A percentile compares a stretch with the other conserved stretches of the same genome.
Conservation (phyloP, 2,888 invertebrate species). For the Drosophila subquinaria region DNA sequence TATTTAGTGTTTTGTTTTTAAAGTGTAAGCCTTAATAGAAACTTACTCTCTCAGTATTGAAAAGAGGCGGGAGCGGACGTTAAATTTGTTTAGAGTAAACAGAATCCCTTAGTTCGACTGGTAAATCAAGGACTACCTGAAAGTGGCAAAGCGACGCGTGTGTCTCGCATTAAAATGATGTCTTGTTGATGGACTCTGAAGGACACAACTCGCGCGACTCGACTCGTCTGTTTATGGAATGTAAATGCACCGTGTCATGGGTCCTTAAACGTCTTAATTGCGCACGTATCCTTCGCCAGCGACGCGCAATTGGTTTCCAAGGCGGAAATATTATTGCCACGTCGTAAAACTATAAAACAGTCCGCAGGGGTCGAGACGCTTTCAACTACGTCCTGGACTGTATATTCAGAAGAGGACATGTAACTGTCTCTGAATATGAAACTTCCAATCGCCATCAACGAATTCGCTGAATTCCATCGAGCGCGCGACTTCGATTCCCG, state of each 20-base stretch:
- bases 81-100: conserved; percentile 76
- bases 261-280: conserved; percentile 83
- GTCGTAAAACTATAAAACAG: conserved; percentile 84
- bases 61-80: conserved; percentile 56
- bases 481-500: conserved; percentile 72
- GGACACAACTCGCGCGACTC: conserved; percentile 73
- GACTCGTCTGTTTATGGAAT: conserved; percentile 71
- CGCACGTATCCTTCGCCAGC: conserved; percentile 76
- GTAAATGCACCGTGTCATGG: conserved; percentile 83
- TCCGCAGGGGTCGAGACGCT: conserved; percentile 74
- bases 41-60: conserved; percentile 6
- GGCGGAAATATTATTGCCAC: conserved; percentile 84
- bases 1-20: neutral
- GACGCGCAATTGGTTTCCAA: conserved; percentile 75
- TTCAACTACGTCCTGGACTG: conserved; percentile 17
- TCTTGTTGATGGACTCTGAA: conserved; percentile 69
- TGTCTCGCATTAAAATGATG: conserved; percentile 78
- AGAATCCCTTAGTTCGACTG: conserved; percentile 51
- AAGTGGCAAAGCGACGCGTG: conserved; percentile 61
- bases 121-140: conserved; percentile 72
- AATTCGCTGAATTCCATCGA: conserved; percentile 74
- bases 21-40: neutral
- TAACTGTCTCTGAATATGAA: conserved; percentile 19
- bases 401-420: conserved; percentile 28
- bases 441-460: conserved; percentile 61